These are phyloP conservation scores for Atherinomorus stipes DNA, from an alignment of 2,113 vertebrate genomes.

Conservation along the genomic window DNA sequence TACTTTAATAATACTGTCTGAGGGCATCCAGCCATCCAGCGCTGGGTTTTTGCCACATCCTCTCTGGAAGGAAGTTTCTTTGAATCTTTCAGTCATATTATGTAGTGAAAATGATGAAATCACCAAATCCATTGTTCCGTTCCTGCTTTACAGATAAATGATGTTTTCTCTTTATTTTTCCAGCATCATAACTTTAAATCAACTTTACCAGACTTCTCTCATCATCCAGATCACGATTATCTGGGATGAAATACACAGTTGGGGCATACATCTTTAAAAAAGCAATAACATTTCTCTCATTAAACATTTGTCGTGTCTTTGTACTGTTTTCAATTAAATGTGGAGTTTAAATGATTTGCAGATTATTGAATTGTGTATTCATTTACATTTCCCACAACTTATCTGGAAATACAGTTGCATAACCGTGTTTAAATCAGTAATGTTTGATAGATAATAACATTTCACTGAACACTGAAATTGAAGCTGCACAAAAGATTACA, in stretches of 20 bases:
- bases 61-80: not conserved
- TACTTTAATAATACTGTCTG: not conserved
- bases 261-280: not conserved
- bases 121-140: not conserved
- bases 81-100: not conserved
- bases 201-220: too few species aligned
- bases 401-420: not conserved
- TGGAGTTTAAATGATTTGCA: not conserved
- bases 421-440: not conserved
- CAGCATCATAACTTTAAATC: too few species aligned
- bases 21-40: not conserved
- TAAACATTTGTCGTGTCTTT: not conserved
- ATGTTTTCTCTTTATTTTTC: too few species aligned
- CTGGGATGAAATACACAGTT: not conserved
- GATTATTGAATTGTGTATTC: not conserved
- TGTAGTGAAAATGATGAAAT: not conserved
- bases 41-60: not conserved
- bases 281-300: not conserved
- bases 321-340: not conserved
- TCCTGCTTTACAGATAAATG: not conserved
- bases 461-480: conserved; percentile 24
- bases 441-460: conserved; percentile 24
- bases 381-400: not conserved
- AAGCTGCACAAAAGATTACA: conserved; percentile 35
- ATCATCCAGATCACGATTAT: too few species aligned